These are phyloP conservation scores for Cynodonichthys magdalenae DNA, from an alignment of 2,797 vertebrate species.

Conservation along the genomic window DNA sequence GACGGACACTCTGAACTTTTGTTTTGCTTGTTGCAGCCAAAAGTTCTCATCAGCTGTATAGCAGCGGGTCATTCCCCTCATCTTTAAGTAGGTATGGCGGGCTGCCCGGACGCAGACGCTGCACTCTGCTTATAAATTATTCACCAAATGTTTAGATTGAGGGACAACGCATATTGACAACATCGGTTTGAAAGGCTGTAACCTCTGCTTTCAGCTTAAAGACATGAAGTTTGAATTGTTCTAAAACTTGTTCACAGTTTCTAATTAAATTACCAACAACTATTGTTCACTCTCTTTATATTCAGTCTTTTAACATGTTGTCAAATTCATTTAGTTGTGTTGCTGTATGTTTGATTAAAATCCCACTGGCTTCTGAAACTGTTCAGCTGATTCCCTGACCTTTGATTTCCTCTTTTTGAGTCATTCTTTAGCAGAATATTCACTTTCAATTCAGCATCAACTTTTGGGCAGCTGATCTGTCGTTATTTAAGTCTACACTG, in stretches of 20 bases:
- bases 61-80: slow-evolving; percentile 8
- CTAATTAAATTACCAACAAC: not conserved
- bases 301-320: not conserved
- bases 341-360: no score
- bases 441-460: no score
- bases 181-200: not conserved
- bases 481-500: no score
- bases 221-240: not conserved
- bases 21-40: slow-evolving; percentile 38
- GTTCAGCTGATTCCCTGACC: not conserved
- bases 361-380: no score
- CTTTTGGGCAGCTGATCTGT: no score
- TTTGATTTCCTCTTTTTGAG: not conserved
- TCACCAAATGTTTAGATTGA: slow-evolving; percentile 7
- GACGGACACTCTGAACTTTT: slow-evolving; percentile 16
- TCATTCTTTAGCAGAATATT: no score
- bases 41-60: slow-evolving; percentile 11
- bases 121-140: slow-evolving; percentile 5
- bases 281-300: no score
- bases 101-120: not conserved
- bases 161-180: not conserved
- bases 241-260: not conserved
- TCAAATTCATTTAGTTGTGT: not conserved
- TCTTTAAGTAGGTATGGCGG: not conserved
- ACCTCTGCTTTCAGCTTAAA: not conserved